phyloP scores from a whole-genome alignment of 2,797 vertebrate genomes.

The Huso huso region DNA sequence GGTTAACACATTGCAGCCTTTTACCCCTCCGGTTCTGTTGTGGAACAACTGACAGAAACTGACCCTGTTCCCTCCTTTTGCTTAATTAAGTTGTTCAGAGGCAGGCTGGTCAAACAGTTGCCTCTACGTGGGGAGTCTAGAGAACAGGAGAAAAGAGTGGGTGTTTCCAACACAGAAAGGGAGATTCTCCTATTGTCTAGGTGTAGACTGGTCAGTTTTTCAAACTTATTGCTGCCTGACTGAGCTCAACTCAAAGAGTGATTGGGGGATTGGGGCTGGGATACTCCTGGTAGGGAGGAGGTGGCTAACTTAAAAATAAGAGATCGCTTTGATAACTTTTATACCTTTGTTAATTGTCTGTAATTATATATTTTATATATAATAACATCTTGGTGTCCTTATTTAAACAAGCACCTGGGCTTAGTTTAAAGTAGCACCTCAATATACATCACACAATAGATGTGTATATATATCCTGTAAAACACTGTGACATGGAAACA shows the following conservation, averaged over 20 bases:
- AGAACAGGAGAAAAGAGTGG: constrained; percentile 65
- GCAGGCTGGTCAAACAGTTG: constrained; percentile 86
- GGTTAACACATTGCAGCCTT: constrained; percentile 74
- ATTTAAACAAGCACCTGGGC: too few species aligned
- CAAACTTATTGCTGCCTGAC: constrained; percentile 89
- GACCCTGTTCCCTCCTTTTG: constrained; percentile 78
- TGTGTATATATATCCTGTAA: too few species aligned
- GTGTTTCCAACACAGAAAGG: constrained; percentile 77
- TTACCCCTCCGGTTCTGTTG: constrained; percentile 55
- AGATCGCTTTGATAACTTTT: too few species aligned
- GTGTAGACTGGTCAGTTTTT: constrained; percentile 97
- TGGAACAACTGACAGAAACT: constrained; percentile 79
- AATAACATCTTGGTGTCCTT: too few species aligned
- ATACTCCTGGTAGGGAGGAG: not conserved
- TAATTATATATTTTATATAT: too few species aligned
- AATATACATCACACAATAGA: too few species aligned
- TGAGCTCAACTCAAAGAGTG: constrained; percentile 56
- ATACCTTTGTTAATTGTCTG: too few species aligned
- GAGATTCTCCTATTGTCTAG: constrained; percentile 85
- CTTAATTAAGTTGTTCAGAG: constrained; percentile 99
- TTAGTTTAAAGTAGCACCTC: too few species aligned
- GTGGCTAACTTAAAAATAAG: too few species aligned
- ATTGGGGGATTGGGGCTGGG: not conserved
- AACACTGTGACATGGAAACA: too few species aligned
- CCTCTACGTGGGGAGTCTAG: constrained; percentile 93